A percentile compares a stretch with the other conserved stretches of the same genome.
phyloP scores from a whole-genome alignment of 92 coral and sea anemone genomes.

The Parazoanthus swiftii region DNA sequence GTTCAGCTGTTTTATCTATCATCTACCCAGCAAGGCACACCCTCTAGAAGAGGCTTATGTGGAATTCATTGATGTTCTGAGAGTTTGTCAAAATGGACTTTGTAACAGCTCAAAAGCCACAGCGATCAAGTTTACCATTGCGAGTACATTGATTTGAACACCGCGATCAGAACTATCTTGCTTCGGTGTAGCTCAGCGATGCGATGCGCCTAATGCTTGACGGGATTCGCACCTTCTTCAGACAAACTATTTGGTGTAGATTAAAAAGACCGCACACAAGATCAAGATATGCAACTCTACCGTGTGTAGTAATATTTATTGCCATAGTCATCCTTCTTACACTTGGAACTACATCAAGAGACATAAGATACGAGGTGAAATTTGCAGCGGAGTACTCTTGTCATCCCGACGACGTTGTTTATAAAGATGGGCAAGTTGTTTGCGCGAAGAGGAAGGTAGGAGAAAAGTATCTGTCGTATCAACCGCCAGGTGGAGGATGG shows the following conservation, averaged over 20 bases:
- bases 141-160: not conserved
- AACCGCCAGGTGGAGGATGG: slow-evolving; percentile 99
- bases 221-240: not conserved
- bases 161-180: slow-evolving; percentile 7
- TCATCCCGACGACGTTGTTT: slow-evolving; percentile 32
- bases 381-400: slow-evolving; percentile 9
- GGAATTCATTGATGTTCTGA: not conserved
- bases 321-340: not conserved
- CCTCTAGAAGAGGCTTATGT: too few relatives aligned
- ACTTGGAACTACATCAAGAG: not conserved
- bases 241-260: not conserved
- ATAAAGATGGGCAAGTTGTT: slow-evolving; percentile 55
- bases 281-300: slow-evolving; percentile 16
- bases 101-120: slow-evolving; percentile 6
- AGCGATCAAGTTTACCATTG: slow-evolving; percentile 33
- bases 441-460: slow-evolving; percentile 40
- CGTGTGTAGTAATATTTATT: not conserved
- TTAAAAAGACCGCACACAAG: slow-evolving; percentile 6
- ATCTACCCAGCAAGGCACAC: not conserved
- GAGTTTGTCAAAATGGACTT: not conserved
- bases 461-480: slow-evolving; percentile 79
- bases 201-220: slow-evolving; percentile 5
- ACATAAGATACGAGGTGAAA: not conserved
- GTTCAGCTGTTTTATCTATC: not conserved
- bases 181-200: slow-evolving; percentile 33